Base-by-base conservation (phyloP, 2,113 vertebrate species). In the Gobiocypris rarus region DNA sequence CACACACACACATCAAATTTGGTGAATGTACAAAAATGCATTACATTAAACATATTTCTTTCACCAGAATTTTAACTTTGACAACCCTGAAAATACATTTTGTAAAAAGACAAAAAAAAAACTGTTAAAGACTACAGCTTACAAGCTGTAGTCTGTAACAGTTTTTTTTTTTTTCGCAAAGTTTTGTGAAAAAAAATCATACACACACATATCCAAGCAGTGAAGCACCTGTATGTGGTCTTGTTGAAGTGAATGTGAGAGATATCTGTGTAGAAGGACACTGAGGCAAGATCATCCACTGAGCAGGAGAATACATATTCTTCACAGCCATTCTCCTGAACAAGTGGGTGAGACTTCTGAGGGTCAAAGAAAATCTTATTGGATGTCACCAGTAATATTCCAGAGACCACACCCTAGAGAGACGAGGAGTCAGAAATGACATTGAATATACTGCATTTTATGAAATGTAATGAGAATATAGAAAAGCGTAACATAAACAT, bases 361-460 rank as follows among this genome's bases (percentile, higher is more conserved):
- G 95, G 95, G 87, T 95, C 95, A 54, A 95, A 95, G 90, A 95
- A 95, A 84, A 95, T 92, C 89, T 95, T 95, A 87, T 91, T 94
- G 17, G 93, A 85, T 0, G 94, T 95, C 84, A 95, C 93, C 85
- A 95, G 76, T 84, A 95, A 91, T 89, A 95, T 91, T 3, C 95
- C 95, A 14, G 93, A 93, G 34, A 95, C 94, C 70, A 94, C 94
- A 11, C 95, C 95, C 95, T 95, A 82, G 67, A 71, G 56, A 79
- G 15, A 75, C 10, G 48, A 43, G 9, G 17, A 69, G 65, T 41
- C 1, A 41, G 17, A 41, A 54, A 17, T 54, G 17, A 54, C 22
- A 11, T 4, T 26, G 3, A 24, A 7, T 73, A 45, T 24, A 41
- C 41, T 73, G n/a, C 3, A 45, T 45, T 73, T 24, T 24, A 73